These are phyloP conservation scores for Drosophila borealis DNA, from an alignment of 2,888 invertebrate species.

Conservation along the genomic window DNA sequence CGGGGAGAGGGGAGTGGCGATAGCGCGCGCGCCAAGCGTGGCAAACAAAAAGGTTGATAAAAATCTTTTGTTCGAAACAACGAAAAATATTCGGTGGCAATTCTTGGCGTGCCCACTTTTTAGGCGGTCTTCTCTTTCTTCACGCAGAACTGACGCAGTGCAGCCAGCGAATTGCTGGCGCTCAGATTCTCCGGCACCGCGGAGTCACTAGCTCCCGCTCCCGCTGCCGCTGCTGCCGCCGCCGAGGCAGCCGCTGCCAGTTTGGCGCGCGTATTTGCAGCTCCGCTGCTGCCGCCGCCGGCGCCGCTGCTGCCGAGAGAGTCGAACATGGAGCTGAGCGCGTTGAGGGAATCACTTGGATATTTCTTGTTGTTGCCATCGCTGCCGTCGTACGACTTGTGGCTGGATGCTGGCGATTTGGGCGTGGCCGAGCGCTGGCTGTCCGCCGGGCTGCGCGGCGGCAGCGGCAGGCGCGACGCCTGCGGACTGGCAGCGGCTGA, in stretches of 20 bases:
- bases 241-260: slow-evolving; percentile 85
- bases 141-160: slow-evolving; percentile 97
- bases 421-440: slow-evolving; percentile 93
- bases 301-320: slow-evolving; percentile 86
- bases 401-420: slow-evolving; percentile 87
- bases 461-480: slow-evolving; percentile 56
- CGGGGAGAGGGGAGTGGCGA: neutral
- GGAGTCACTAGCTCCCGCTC: slow-evolving; percentile 12
- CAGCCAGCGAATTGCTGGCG: slow-evolving; percentile 94
- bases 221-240: slow-evolving; percentile 26
- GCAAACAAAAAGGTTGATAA: slow-evolving; percentile 79
- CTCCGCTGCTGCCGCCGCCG: slow-evolving; percentile 43
- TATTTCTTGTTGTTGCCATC: slow-evolving; percentile 85
- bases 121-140: slow-evolving; percentile 91
- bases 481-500: slow-evolving; percentile 80
- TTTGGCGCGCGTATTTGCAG: slow-evolving; percentile 73
- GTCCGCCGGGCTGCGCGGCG: slow-evolving; percentile 88
- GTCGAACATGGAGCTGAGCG: slow-evolving; percentile 96
- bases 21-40: slow-evolving; percentile 46
- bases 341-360: slow-evolving; percentile 89
- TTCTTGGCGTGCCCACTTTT: slow-evolving; percentile 46
- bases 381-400: slow-evolving; percentile 84
- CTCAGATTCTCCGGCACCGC: slow-evolving; percentile 81
- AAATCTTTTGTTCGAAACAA: slow-evolving; percentile 73
- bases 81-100: slow-evolving; percentile 73